phyloP scores from a whole-genome alignment of 2,888 invertebrate genomes.

The Cryptocheilus praepositus region DNA sequence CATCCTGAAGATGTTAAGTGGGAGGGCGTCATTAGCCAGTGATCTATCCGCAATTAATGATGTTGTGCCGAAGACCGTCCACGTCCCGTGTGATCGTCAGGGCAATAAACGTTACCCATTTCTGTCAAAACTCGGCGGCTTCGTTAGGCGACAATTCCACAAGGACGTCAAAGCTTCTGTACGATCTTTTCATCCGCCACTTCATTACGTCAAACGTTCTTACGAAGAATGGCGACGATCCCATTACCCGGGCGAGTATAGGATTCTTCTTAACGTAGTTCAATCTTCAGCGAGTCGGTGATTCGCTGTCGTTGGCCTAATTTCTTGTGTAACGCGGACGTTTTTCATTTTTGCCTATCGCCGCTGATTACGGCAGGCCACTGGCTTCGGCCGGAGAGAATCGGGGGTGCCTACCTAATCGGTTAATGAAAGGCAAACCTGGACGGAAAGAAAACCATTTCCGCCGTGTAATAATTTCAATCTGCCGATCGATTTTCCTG shows the following conservation, averaged over 20 bases:
- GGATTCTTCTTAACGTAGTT: constrained; percentile 33
- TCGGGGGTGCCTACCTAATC: no score
- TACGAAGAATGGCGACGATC: constrained; percentile 52
- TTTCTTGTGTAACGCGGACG: constrained; percentile 13
- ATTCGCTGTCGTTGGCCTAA: constrained; percentile 20
- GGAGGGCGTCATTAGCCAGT: constrained; percentile 8
- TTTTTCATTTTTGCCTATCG: constrained; percentile 30
- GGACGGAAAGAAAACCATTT: no score
- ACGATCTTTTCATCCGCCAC: constrained; percentile 56
- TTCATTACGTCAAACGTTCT: constrained; percentile 56
- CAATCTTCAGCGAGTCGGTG: constrained; percentile 33
- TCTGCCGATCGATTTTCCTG: no score
- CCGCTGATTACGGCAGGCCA: constrained; percentile 42
- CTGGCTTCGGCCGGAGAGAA: neutral
- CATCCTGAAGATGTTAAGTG: no score
- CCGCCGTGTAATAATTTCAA: no score
- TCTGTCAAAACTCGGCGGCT: constrained; percentile 22
- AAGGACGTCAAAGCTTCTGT: constrained; percentile 19
- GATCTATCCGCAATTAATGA: constrained; percentile 11
- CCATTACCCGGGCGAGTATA: constrained; percentile 47
- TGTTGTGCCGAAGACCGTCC: constrained; percentile 15
- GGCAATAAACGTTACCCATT: neutral
- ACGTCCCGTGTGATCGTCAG: neutral
- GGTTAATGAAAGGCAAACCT: no score
- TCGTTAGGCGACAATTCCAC: constrained; percentile 34